Evolutionary conservation across 1,140 invertebrate species (phyloP).

Genomic region (Musca vetustissima): DNA sequence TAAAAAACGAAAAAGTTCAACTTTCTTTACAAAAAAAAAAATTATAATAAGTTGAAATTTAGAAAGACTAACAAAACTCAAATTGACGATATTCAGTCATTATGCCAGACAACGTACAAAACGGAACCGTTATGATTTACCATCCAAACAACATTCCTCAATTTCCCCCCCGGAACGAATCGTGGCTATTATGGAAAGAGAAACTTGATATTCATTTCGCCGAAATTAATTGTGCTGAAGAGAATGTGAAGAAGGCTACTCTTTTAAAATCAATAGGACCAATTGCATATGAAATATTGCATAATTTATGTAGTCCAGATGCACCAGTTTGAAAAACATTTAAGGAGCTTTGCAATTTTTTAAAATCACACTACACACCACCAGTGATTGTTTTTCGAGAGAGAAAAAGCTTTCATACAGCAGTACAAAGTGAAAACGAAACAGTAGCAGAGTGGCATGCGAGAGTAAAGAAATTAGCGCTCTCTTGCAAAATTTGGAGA

Average conservation of each 20-base stretch:
- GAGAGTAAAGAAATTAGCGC: constrained; percentile 19
- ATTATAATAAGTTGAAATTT: too few species aligned
- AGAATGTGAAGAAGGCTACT: constrained; percentile 3
- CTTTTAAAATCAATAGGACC: constrained; percentile 7
- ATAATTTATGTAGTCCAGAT: constrained; percentile 16
- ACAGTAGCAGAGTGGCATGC: constrained; percentile 8
- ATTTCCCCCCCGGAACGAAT: not conserved
- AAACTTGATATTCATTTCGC: not conserved
- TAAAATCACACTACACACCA: constrained; percentile 14
- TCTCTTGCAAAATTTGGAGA: constrained; percentile 21
- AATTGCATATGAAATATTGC: not conserved
- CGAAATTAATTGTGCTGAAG: constrained; percentile 3
- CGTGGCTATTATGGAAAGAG: not conserved
- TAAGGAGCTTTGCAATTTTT: constrained; percentile 1
- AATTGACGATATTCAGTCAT: too few species aligned
- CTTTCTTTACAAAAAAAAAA: too few species aligned
- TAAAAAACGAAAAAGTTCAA: too few species aligned
- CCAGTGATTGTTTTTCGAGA: constrained; percentile 4
- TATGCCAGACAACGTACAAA: too few species aligned
- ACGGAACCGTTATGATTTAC: constrained; percentile 4
- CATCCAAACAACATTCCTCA: constrained; percentile 4
- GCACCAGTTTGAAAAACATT: constrained; percentile 8
- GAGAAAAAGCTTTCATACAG: constrained; percentile 16
- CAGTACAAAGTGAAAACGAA: not conserved
- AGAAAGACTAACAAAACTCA: too few species aligned